Conservation (phyloP, 2,113 vertebrate species). For the Orientallactaga bullata region DNA sequence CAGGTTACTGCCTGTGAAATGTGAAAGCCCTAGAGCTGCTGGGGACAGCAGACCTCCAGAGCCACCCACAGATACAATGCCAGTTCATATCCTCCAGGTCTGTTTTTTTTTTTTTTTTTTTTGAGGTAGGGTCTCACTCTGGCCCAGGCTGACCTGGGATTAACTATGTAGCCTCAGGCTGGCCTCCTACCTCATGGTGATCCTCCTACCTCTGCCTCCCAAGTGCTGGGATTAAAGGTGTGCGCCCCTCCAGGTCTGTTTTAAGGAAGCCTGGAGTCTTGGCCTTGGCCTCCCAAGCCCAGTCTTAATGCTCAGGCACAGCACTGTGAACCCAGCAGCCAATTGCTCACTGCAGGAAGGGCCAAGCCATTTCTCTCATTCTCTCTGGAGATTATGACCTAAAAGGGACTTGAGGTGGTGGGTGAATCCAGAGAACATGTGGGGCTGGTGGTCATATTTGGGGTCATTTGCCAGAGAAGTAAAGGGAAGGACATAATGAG, state of each 20-base stretch:
- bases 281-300: background rate
- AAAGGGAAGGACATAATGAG: accelerated
- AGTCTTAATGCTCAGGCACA: background rate
- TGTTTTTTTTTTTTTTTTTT: too few species aligned
- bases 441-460: accelerated
- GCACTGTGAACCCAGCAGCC: background rate
- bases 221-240: too few species aligned
- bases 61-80: accelerated
- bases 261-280: background rate
- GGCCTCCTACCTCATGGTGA: too few species aligned
- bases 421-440: background rate
- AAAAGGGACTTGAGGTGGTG: background rate
- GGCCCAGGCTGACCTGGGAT: too few species aligned
- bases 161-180: too few species aligned
- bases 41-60: background rate
- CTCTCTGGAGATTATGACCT: background rate
- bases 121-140: too few species aligned
- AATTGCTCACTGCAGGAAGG: accelerated
- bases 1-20: background rate
- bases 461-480: background rate
- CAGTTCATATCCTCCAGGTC: accelerated
- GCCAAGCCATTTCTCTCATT: background rate
- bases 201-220: too few species aligned
- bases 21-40: accelerated
- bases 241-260: accelerated